A percentile compares a stretch with the other conserved stretches of the same genome.
phyloP scores from a whole-genome alignment of 2,797 vertebrate genomes.

The Euthynnus affinis region DNA sequence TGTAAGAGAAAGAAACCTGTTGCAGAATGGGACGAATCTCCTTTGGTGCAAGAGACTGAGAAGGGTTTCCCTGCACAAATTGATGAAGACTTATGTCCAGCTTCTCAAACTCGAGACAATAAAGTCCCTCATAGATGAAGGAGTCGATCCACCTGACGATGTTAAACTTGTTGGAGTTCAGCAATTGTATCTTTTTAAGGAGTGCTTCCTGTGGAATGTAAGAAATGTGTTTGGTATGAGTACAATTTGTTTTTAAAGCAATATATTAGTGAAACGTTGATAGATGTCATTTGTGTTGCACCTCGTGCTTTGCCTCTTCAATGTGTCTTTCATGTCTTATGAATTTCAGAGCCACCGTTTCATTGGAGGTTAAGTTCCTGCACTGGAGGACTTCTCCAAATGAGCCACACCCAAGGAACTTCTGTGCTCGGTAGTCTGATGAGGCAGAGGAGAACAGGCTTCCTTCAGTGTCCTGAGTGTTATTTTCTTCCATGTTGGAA shows the following conservation, averaged over 20 bases:
- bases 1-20: neutral
- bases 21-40: slow-evolving; percentile 9
- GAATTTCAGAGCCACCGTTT: slow-evolving; percentile 15
- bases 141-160: slow-evolving; percentile 7
- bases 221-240: neutral
- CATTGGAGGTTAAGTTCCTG: neutral
- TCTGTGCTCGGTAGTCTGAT: neutral
- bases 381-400: slow-evolving; percentile 10
- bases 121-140: neutral
- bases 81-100: neutral
- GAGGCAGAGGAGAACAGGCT: neutral
- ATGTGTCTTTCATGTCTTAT: fast-evolving
- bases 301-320: neutral
- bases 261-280: neutral
- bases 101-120: slow-evolving; percentile 18
- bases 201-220: neutral
- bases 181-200: neutral
- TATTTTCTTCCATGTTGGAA: neutral
- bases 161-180: neutral
- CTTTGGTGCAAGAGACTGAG: neutral
- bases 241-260: neutral
- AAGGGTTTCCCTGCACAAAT: neutral
- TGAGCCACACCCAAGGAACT: neutral
- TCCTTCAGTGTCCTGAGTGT: neutral
- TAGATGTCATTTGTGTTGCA: neutral